Base-by-base conservation (phyloP, 2,797 vertebrate species). In the Clarias fuscus region DNA sequence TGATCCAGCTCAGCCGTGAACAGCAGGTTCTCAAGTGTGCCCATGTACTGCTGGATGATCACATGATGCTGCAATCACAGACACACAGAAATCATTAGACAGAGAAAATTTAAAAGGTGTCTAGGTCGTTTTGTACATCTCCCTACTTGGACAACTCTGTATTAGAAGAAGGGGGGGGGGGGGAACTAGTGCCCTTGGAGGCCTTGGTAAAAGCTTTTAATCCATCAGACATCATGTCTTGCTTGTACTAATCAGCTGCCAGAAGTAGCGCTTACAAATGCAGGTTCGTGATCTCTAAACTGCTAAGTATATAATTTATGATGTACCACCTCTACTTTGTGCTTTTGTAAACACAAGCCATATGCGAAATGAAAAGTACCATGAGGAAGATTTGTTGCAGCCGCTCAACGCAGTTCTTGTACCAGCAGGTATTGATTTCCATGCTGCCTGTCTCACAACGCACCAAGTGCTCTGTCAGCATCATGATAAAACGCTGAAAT, bases 31-130 rank as follows among this genome's bases (percentile, higher is more conserved):
- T 99, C 98, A 93, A 99, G 94, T 7, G 98, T 99, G 86, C 97
- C 97, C 97, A 99, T 97, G 93, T 99, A 99, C 93, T 99, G 98
- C 93, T 99, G 98, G 95, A 99, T 99, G 92, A 96, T 99, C 87
- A 96, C 96, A 86, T 99, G 97, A 91, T 99, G 98, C 98, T 99
- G 91, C 56, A 90, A 84, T 72, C 86, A 24, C 24, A 84, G 10
- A 77, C 20, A 53, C 13, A 83, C n/a, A 24, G 10, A 40, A 14
- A 79, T 79, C 77, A 79, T 17, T 17, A 61, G 3, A 3, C 4
- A 56, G 0, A 14, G 53, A 58, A 33, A 3, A 17, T 30, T 18
- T 77, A 59, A 11, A 58, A 11, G 2, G 20, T 2, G 0, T 62
- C 2, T 1, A 53, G 24, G 58, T 6, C 15, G 48, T 17, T 24